Base-by-base conservation (phyloP, 1,140 invertebrate species). In the Drosophila sucinea region DNA sequence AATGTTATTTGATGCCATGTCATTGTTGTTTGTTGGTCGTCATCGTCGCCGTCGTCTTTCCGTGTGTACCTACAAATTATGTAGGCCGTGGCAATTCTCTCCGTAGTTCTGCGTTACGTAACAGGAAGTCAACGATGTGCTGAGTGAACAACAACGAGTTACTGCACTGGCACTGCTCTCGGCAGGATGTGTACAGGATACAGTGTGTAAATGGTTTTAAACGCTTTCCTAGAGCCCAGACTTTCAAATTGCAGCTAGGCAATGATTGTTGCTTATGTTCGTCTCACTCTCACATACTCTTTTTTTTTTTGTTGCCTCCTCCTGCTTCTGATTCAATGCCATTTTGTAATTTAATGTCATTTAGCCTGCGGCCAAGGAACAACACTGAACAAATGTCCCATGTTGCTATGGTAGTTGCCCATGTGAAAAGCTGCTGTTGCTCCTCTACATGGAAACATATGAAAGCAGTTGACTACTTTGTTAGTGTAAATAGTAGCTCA, bases 1-100 rank as follows among this genome's bases (percentile, higher is more conserved):
- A 66, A 75, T 78, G 86, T 82, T 79, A 90, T 90, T 82, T 85
- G 86, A 90, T 86, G 82, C 86, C 72, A 38, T n/a, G 35, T 25
- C 77, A 87, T 87, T 87, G 84, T 87, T 67, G 55, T 5, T 17
- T 27, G 5, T 44, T 11, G 47, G 4, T 30, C 30, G 30, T 30
- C 30, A 30, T 51, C 8, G 44, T 51, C 32, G 11, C 32, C 60
- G 60, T 8, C 57, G 44, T 63, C 64, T 62, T 61, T 56, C 67
- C 57, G 35, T 60, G 77, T 79, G 63, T 90, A 90, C 87, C 83
- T 90, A 90, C 83, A 90, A 90, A 90, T 90, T 91, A 90, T 73
- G 67, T 56, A 77, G 76, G 69, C 76, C 61, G 63, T 62, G 65
- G 69, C 65, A 40, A 63, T 69, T 72, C 57, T 72, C 57, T 60